phyloP scores from a whole-genome alignment of 2,797 vertebrate genomes.

The Paguma larvata region DNA sequence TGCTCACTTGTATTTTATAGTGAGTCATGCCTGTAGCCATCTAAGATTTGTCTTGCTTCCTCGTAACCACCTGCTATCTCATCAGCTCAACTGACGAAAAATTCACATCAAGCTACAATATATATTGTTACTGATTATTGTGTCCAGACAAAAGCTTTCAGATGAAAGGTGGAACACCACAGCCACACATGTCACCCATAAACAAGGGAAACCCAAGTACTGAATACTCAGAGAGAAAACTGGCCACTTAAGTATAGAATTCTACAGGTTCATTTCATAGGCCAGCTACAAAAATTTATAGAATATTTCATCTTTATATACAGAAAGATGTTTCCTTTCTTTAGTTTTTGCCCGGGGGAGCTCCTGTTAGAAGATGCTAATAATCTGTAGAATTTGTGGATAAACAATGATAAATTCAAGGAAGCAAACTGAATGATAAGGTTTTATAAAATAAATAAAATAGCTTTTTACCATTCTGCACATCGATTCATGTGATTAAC shows the following conservation, averaged over 20 bases:
- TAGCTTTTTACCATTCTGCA: neutral
- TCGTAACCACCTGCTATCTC: constrained; percentile 34
- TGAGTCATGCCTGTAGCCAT: constrained; percentile 64
- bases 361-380: neutral
- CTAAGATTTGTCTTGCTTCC: constrained; percentile 53
- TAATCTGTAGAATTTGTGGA: neutral
- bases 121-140: constrained; percentile 58
- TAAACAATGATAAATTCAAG: constrained; percentile 19
- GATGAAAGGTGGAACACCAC: constrained; percentile 19
- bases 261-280: constrained; percentile 45
- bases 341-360: constrained; percentile 44
- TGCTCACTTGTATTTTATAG: constrained; percentile 68
- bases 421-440: neutral
- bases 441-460: neutral
- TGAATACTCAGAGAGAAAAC: neutral
- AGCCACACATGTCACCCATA: neutral
- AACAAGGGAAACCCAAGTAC: neutral
- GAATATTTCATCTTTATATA: constrained; percentile 16
- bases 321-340: neutral
- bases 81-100: constrained; percentile 73
- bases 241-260: neutral
- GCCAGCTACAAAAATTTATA: neutral
- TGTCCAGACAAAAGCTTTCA: constrained; percentile 66
- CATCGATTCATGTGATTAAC: neutral
- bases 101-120: constrained; percentile 59